phyloP scores from a whole-genome alignment of 2,797 vertebrate species.

The Enteromius thamalakanensis region DNA sequence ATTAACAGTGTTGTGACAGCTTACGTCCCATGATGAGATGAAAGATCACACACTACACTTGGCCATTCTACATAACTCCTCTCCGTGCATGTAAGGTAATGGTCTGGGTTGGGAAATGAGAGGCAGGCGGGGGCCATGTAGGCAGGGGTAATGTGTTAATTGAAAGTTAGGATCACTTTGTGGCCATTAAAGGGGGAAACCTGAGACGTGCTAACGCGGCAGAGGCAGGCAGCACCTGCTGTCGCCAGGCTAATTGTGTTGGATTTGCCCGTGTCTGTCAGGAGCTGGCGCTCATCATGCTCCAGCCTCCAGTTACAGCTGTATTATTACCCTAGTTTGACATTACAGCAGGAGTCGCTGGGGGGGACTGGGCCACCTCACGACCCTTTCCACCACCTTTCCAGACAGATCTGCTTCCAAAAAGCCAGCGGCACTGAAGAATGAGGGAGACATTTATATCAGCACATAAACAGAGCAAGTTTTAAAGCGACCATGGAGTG shows the following conservation, averaged over 20 bases:
- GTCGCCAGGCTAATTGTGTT: conserved; percentile 87
- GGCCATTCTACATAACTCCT: conserved; percentile 53
- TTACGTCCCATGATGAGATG: conserved; percentile 37
- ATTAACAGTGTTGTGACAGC: conserved; percentile 50
- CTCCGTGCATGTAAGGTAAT: conserved; percentile 77
- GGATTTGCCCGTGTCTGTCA: conserved; percentile 80
- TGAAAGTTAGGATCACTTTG: conserved; percentile 91
- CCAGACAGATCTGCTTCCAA: conserved; percentile 68
- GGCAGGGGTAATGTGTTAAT: conserved; percentile 82
- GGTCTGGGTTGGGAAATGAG: conserved; percentile 70
- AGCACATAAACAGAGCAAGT: conserved; percentile 4
- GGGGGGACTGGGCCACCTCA: conserved; percentile 71
- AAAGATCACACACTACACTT: conserved; percentile 30
- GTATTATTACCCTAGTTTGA: conserved; percentile 77
- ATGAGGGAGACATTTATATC: conserved; percentile 37
- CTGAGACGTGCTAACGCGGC: conserved; percentile 84
- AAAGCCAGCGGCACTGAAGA: conserved; percentile 65
- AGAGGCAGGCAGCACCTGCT: conserved; percentile 85
- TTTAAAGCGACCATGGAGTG: neutral
- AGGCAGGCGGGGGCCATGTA: conserved; percentile 67
- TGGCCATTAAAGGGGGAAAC: conserved; percentile 89
- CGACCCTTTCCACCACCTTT: conserved; percentile 66
- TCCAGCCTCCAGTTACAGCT: conserved; percentile 76
- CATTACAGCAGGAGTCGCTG: conserved; percentile 77
- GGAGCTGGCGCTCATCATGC: conserved; percentile 77